These are phyloP conservation scores for Rhincodon typus DNA, from an alignment of 2,797 vertebrate species.

Conservation along the genomic window DNA sequence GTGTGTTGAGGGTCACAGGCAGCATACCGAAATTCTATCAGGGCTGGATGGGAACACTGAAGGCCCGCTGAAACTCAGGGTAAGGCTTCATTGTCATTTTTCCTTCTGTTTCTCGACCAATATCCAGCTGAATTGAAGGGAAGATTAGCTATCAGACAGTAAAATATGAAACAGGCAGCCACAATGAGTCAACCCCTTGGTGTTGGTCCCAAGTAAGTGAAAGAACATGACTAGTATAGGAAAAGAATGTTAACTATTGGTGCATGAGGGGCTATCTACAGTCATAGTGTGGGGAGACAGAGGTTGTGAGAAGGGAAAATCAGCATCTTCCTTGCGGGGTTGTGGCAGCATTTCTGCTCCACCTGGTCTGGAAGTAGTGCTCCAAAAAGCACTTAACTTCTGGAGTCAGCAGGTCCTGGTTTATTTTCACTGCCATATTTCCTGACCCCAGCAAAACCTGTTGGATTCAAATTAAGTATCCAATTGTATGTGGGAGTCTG, in stretches of 20 bases:
- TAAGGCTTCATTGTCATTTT: background rate
- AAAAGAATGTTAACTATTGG: background rate
- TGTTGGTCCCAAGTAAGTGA: background rate
- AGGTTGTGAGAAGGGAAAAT: background rate
- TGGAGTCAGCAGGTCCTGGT: background rate
- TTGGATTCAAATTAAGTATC: background rate
- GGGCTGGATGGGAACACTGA: background rate
- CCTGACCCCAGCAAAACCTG: background rate
- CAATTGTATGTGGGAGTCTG: background rate
- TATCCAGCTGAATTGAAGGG: too few relatives aligned
- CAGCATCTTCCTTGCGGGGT: background rate
- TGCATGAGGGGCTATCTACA: background rate
- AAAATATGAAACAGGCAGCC: too few relatives aligned
- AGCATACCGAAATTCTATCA: background rate
- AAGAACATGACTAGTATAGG: background rate
- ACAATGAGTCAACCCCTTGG: background rate
- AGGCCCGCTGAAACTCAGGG: background rate
- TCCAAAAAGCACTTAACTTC: background rate
- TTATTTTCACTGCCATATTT: background rate
- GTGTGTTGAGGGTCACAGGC: background rate
- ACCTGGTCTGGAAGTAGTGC: background rate
- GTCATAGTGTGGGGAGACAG: background rate
- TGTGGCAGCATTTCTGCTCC: background rate
- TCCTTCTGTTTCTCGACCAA: background rate
- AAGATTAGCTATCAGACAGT: too few relatives aligned